These are phyloP conservation scores for Pinctada fucata DNA, from an alignment of 2,888 invertebrate genomes.

Conservation along the genomic window DNA sequence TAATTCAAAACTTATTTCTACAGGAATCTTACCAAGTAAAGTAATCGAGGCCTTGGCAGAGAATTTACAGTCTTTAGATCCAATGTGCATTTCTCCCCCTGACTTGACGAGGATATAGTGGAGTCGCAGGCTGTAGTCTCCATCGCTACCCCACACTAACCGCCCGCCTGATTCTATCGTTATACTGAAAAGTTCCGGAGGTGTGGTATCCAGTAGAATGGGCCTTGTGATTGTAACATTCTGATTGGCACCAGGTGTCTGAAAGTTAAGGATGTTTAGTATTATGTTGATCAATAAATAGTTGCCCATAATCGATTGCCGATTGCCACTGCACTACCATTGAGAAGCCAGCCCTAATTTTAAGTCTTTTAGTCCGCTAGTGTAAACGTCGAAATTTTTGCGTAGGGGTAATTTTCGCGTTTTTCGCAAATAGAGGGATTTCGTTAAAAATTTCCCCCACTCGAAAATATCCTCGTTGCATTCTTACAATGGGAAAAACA, in stretches of 20 bases:
- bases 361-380: too few species aligned
- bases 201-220: slow-evolving; percentile 13
- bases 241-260: not conserved
- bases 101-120: slow-evolving; percentile 9
- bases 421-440: too few species aligned
- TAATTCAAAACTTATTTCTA: too few species aligned
- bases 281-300: too few species aligned
- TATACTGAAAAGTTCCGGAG: slow-evolving; percentile 11
- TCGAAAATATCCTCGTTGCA: too few species aligned
- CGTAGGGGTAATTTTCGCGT: too few species aligned
- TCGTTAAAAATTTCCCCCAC: too few species aligned
- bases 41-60: slow-evolving; percentile 12
- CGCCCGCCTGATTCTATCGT: slow-evolving; percentile 9
- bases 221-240: slow-evolving; percentile 1
- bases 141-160: slow-evolving; percentile 20
- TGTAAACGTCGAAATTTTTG: too few species aligned
- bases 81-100: slow-evolving; percentile 26
- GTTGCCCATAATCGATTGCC: too few species aligned
- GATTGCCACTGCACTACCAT: too few species aligned
- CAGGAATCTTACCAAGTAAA: slow-evolving; percentile 4
- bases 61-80: slow-evolving; percentile 17
- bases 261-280: not conserved
- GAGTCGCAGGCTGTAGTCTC: not conserved
- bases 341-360: too few species aligned
- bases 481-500: too few species aligned